A percentile compares a stretch with the other conserved stretches of the same genome.
phyloP scores from a whole-genome alignment of 2,797 vertebrate genomes.

The Vireo griseus region DNA sequence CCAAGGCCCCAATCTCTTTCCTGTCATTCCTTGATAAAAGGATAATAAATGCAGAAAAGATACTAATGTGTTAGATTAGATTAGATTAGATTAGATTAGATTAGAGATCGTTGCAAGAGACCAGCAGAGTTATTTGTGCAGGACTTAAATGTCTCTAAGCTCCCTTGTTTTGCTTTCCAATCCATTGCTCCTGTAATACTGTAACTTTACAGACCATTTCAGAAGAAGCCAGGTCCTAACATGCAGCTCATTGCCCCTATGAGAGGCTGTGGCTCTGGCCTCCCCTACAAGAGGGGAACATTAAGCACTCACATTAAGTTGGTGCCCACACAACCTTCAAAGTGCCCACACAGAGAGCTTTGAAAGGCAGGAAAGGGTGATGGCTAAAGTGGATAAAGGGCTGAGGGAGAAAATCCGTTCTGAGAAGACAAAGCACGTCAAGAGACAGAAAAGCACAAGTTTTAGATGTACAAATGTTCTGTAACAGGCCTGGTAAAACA shows the following conservation, averaged over 20 bases:
- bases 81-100: background rate
- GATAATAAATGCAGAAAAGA: conserved; percentile 21
- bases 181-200: background rate
- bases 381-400: background rate
- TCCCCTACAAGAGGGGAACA: too few species aligned
- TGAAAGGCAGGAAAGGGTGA: background rate
- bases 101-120: background rate
- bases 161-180: conserved; percentile 37
- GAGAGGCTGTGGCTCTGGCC: background rate
- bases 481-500: background rate
- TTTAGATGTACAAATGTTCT: background rate
- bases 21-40: conserved; percentile 17
- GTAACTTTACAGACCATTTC: background rate
- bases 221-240: background rate
- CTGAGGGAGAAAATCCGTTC: background rate
- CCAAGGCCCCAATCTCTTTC: conserved; percentile 40
- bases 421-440: background rate
- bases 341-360: background rate
- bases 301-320: background rate
- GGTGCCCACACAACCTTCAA: background rate
- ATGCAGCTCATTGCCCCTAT: background rate
- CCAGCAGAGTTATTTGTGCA: background rate
- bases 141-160: background rate
- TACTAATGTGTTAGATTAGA: conserved; percentile 14
- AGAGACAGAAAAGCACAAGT: background rate